Evolutionary conservation across 2,888 invertebrate species (phyloP), one percentile per base, ranked within the genome.

Genomic region (Troides aeacus): DNA sequence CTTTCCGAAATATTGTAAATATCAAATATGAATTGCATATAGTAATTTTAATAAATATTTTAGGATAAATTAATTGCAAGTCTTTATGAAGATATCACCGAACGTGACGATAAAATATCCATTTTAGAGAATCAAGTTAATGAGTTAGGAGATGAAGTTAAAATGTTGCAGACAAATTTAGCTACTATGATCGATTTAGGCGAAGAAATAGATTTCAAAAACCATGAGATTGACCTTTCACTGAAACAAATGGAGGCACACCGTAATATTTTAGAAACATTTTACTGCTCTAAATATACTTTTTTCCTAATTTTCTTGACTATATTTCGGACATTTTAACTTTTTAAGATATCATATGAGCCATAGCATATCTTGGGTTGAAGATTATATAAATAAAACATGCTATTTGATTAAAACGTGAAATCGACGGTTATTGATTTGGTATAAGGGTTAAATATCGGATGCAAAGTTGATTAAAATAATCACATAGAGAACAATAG

Each of bases 61-160:
- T 64, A 92, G 92, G 90, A 90, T 72, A 80, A 78, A 72, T 70
- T 79, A 8, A 86, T 89, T 71, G 75, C 75, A 42, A 78, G 79
- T 62, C 80, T 87, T 2, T 80, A 72, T 71, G 86, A 91, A 78
- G 83, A 84, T 63, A 68, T 92, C 68, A 46, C 77, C 30, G 81
- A 81, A 39, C 82, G 89, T 24, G 83, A 92, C 75, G 81, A 83
- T 68, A 88, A 78, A 78, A 89, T 92, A 74, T 78, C 84, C 10
- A 82, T 83, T 67, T 82, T 91, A 75, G 84, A 92, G 79, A 92
- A 90, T 75, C 83, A 92, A 65, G 88, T 90, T 2, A 92, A 91
- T 77, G 73, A 81, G 66, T 75, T 92, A 62, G 82, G 89, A 80
- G 84, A 86, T 66, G 92, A 92, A 85, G 81, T 92, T 15, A 79